phyloP scores from a whole-genome alignment of 2,797 vertebrate genomes.

The Scolopax rusticola region DNA sequence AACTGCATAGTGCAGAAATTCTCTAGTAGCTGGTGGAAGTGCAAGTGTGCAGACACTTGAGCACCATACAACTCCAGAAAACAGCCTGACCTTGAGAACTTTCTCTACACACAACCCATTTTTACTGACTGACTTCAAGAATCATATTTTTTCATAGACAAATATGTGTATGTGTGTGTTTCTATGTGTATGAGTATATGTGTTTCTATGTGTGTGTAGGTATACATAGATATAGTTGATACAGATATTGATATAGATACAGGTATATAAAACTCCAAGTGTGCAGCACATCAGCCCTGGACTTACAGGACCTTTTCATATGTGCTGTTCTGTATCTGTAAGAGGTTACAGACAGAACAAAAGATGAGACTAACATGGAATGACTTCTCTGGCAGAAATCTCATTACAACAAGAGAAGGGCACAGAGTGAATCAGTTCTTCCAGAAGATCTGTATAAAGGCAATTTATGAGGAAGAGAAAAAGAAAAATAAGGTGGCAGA shows the following conservation, averaged over 20 bases:
- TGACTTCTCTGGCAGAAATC: not conserved
- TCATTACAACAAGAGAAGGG: not conserved
- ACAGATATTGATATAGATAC: too few relatives aligned
- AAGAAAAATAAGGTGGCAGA: not conserved
- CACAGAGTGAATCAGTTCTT: not conserved
- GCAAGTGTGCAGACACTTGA: not conserved
- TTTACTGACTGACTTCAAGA: not conserved
- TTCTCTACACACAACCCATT: not conserved
- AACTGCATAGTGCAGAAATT: not conserved
- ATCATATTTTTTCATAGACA: not conserved
- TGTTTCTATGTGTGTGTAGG: not conserved
- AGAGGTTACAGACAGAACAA: not conserved
- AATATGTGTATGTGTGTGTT: accelerated
- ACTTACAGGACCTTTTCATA: not conserved
- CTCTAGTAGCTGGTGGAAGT: not conserved
- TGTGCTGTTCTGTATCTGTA: not conserved
- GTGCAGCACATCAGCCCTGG: not conserved
- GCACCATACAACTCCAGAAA: not conserved
- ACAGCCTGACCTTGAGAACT: not conserved
- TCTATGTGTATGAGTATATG: not conserved
- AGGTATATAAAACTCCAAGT: not conserved
- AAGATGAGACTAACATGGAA: not conserved
- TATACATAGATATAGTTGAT: too few relatives aligned
- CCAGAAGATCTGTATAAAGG: not conserved
- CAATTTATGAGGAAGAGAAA: not conserved